A percentile compares a stretch with the other conserved stretches of the same genome.
Evolutionary conservation across 2,113 vertebrate species (phyloP).

Genomic region (Daphoenositta chrysoptera): DNA sequence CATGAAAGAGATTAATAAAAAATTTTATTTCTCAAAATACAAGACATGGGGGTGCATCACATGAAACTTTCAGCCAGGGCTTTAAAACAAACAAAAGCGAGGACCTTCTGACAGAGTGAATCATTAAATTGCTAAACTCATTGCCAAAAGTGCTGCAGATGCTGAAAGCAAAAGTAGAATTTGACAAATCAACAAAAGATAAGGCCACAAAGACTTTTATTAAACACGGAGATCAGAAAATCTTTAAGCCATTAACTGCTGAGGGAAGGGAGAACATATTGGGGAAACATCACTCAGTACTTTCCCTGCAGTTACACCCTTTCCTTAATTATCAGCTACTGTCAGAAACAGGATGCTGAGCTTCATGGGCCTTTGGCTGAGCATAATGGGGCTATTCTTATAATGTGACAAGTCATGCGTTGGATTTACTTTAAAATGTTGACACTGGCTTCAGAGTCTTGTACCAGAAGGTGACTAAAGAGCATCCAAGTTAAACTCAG

Average conservation of each 20-base stretch:
- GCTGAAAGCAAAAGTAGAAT: not conserved
- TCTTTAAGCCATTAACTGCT: not conserved
- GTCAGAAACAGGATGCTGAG: slow-evolving; percentile 54
- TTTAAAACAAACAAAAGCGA: not conserved
- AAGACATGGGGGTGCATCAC: not conserved
- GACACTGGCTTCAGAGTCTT: slow-evolving; percentile 31
- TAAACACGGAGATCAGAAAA: not conserved
- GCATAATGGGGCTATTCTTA: slow-evolving; percentile 32
- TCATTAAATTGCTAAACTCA: not conserved
- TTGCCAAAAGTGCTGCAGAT: not conserved
- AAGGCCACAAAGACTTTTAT: not conserved
- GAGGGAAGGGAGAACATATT: not conserved
- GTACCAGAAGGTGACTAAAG: not conserved
- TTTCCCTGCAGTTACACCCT: slow-evolving; percentile 17
- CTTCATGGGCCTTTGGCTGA: not conserved
- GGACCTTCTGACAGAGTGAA: not conserved
- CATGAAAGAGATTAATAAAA: not conserved
- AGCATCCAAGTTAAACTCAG: slow-evolving; percentile 29
- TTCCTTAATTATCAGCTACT: slow-evolving; percentile 24
- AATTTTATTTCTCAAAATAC: not conserved
- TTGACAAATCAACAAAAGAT: not conserved
- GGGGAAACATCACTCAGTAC: slow-evolving; percentile 33
- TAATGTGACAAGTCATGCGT: not conserved
- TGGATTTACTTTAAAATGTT: slow-evolving; percentile 21
- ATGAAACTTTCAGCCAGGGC: not conserved